Conservation (phyloP, 1,140 invertebrate genomes). For the Akabosia matsudoensis region DNA sequence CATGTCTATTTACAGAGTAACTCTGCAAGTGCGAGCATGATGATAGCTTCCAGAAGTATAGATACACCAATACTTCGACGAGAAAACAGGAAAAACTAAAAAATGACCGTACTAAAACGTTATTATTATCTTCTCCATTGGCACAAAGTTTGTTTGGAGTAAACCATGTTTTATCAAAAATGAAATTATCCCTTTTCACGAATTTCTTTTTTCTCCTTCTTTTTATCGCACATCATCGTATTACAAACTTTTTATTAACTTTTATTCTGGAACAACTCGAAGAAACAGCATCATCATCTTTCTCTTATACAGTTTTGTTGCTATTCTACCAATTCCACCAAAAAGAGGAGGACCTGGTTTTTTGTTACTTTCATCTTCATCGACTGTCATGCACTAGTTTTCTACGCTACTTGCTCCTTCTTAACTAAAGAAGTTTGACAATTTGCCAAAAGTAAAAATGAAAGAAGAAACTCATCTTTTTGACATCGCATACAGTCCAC, state of each 20-base stretch:
- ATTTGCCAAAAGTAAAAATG: conserved; percentile 14
- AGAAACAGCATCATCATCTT: too few species aligned
- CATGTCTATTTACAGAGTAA: too few species aligned
- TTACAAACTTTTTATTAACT: conserved; percentile 13
- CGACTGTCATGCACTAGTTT: background rate
- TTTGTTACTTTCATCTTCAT: background rate
- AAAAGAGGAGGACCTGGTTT: background rate
- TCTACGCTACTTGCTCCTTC: too few species aligned
- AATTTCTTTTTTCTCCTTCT: background rate
- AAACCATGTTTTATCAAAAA: background rate
- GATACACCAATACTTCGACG: too few species aligned
- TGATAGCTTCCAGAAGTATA: too few species aligned
- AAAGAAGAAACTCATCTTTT: background rate
- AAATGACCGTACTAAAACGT: background rate
- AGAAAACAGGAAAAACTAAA: too few species aligned
- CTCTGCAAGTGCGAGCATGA: too few species aligned
- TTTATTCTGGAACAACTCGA: background rate
- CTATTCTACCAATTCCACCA: background rate
- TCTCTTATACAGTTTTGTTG: too few species aligned
- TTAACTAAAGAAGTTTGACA: conserved; percentile 1
- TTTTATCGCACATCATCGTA: background rate
- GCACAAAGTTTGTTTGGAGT: background rate
- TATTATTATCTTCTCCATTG: background rate
- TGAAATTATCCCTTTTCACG: conserved; percentile 4
- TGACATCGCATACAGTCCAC: background rate